Evolutionary conservation across 2,888 invertebrate species (phyloP).

Genomic region (Alloplasta piceator): DNA sequence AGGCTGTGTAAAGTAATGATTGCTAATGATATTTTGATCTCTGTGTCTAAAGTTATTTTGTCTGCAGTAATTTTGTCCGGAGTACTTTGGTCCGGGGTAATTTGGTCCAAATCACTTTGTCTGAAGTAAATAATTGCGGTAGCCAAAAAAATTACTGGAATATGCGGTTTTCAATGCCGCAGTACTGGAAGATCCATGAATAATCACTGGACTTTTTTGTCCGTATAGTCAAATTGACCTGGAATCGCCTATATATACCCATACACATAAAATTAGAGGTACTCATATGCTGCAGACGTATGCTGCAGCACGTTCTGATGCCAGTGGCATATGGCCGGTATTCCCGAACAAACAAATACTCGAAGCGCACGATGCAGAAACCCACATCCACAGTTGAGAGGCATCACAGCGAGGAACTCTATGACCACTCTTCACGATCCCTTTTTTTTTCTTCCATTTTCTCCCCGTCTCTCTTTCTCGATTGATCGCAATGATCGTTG

Average conservation of each 20-base stretch:
- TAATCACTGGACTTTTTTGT: too few relatives aligned
- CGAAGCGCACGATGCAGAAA: conserved; percentile 55
- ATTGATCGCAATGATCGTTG: conserved; percentile 56
- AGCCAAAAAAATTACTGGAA: too few relatives aligned
- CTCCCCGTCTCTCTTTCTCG: conserved; percentile 15
- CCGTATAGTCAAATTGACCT: too few relatives aligned
- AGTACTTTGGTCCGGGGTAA: too few relatives aligned
- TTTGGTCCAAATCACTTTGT: too few relatives aligned
- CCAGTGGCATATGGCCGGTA: conserved; percentile 77
- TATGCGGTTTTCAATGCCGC: too few relatives aligned
- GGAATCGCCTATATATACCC: background rate
- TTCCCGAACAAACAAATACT: conserved; percentile 74
- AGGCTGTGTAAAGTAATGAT: too few relatives aligned
- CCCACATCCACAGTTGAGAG: conserved; percentile 27
- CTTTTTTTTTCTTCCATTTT: conserved; percentile 7
- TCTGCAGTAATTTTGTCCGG: too few relatives aligned
- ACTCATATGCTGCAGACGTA: conserved; percentile 26
- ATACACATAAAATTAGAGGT: conserved; percentile 7
- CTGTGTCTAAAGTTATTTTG: too few relatives aligned
- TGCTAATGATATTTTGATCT: too few relatives aligned
- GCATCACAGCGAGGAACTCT: conserved; percentile 37
- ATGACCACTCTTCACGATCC: conserved; percentile 27
- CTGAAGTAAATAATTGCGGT: too few relatives aligned
- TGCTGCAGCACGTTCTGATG: conserved; percentile 56
- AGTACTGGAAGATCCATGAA: too few relatives aligned